A percentile compares a stretch with the other conserved stretches of the same genome.
Evolutionary conservation across 23 tunicate species (phyloP).

Genomic region (Trididemnum miniatum): DNA sequence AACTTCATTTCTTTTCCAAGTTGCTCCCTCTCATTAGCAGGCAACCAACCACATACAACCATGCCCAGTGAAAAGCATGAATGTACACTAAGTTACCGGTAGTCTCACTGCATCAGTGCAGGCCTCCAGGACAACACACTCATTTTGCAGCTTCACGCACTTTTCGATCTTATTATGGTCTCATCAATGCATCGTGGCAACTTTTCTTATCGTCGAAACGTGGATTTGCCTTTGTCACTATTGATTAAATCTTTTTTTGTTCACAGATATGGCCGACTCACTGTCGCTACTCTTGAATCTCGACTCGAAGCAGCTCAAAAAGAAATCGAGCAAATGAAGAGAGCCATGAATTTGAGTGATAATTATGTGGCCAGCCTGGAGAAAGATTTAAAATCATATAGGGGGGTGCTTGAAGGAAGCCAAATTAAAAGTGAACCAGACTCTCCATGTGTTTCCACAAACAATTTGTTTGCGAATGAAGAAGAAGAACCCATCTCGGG

Average conservation of each 20-base stretch:
- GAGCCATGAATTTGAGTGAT: constrained; percentile 62
- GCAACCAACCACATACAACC: no score
- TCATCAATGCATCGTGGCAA: no score
- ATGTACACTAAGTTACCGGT: no score
- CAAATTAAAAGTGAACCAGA: background rate
- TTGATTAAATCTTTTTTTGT: background rate
- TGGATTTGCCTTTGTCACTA: no score
- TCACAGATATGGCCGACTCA: constrained; percentile 64
- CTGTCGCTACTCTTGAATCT: constrained; percentile 75
- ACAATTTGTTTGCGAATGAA: background rate
- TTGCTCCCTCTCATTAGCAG: no score
- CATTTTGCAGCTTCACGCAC: no score
- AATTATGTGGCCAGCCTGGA: constrained; percentile 49
- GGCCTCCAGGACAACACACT: no score
- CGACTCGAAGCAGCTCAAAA: constrained; percentile 57
- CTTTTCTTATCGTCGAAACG: no score
- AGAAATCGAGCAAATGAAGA: constrained; percentile 56
- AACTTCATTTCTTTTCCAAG: no score
- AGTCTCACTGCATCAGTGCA: no score
- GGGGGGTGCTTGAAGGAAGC: background rate
- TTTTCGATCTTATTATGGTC: no score
- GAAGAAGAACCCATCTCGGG: background rate
- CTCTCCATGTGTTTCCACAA: background rate
- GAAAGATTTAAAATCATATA: constrained; percentile 29
- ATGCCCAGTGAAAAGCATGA: no score